These are phyloP conservation scores for Acleris holmiana DNA, from an alignment of 2,888 invertebrate species.

Conservation along the genomic window DNA sequence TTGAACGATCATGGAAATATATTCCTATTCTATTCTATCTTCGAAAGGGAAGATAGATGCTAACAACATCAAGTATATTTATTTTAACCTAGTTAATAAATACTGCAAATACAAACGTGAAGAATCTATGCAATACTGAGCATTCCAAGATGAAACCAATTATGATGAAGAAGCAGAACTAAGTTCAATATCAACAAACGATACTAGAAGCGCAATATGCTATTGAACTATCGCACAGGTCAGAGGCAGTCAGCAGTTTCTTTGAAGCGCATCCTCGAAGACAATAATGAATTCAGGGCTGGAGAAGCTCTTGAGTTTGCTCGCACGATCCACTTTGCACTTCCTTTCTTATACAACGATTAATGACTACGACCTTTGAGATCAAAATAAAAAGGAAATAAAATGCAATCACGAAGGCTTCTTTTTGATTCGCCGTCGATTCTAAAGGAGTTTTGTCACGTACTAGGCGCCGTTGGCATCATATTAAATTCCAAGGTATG, in stretches of 20 bases:
- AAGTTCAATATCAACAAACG: constrained; percentile 60
- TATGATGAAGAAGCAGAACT: constrained; percentile 37
- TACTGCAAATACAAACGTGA: no score
- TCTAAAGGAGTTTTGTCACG: constrained; percentile 40
- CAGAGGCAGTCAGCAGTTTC: constrained; percentile 76
- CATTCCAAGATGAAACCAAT: neutral
- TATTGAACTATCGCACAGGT: constrained; percentile 60
- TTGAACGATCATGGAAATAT: constrained; percentile 26
- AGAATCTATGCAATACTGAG: neutral
- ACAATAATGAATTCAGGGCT: constrained; percentile 79
- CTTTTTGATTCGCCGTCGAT: constrained; percentile 35
- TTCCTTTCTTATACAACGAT: constrained; percentile 77
- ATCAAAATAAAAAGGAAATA: constrained; percentile 69
- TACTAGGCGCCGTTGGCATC: constrained; percentile 34
- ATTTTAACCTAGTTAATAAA: no score
- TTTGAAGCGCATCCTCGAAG: constrained; percentile 76
- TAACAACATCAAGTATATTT: neutral
- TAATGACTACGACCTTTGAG: constrained; percentile 74
- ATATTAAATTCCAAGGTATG: constrained; percentile 44
- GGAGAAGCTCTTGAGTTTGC: constrained; percentile 62
- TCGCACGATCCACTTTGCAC: constrained; percentile 75
- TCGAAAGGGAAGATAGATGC: no score
- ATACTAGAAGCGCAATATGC: constrained; percentile 70
- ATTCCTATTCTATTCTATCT: constrained; percentile 24
- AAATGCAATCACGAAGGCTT: constrained; percentile 62